Percentiles rank a stretch among this genome's conserved stretches.
Conservation (phyloP, 2,797 vertebrate genomes). For the Okamejei kenojei region DNA sequence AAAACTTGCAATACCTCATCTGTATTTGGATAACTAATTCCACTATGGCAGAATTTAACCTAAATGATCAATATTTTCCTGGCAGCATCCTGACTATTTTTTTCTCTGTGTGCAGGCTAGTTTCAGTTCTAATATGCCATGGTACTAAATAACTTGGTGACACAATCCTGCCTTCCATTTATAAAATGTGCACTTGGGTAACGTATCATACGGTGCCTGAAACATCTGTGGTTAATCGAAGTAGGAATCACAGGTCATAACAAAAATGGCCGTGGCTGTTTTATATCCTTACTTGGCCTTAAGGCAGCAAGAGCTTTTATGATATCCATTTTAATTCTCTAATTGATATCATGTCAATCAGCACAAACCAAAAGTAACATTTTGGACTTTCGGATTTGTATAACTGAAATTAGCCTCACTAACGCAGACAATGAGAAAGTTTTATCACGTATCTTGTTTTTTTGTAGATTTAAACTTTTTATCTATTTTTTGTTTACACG, state of each 20-base stretch:
- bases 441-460: neutral
- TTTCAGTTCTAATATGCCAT: neutral
- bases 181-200: neutral
- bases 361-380: neutral
- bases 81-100: neutral
- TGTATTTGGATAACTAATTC: neutral
- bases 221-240: neutral
- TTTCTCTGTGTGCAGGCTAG: neutral
- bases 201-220: neutral
- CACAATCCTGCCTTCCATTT: neutral
- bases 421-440: neutral
- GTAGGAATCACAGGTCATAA: neutral
- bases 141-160: neutral
- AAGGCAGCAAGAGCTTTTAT: neutral
- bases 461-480: neutral
- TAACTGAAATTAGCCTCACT: neutral
- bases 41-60: constrained; percentile 20
- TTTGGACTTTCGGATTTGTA: neutral
- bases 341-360: neutral
- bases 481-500: too few species aligned
- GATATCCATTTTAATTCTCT: neutral
- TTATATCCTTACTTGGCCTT: neutral
- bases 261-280: neutral
- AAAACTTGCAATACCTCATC: neutral
- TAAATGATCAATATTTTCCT: neutral